Conservation (phyloP, 2,888 invertebrate species). For the Drosophila barbarae region DNA sequence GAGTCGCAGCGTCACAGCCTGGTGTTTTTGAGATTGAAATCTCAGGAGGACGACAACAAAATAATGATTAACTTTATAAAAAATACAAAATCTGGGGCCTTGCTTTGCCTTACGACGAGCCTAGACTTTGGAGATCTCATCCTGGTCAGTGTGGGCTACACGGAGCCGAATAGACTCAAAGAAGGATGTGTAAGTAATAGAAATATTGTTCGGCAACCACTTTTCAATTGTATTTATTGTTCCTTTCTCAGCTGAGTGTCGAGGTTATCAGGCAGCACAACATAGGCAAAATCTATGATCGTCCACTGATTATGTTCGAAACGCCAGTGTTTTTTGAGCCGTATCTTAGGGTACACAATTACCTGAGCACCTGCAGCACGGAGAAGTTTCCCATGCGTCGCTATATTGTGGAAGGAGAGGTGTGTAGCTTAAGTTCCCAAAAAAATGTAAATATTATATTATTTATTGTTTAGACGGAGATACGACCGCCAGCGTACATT, state of each 20-base stretch:
- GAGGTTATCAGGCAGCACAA: slow-evolving; percentile 76
- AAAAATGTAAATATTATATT: neutral
- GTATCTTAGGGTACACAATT: slow-evolving; percentile 86
- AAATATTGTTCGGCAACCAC: slow-evolving; percentile 2
- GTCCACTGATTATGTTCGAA: slow-evolving; percentile 85
- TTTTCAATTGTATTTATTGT: neutral
- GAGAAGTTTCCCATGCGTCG: slow-evolving; percentile 84
- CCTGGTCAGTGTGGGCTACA: slow-evolving; percentile 85
- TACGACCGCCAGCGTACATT: slow-evolving; percentile 78
- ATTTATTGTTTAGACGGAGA: slow-evolving; percentile 31
- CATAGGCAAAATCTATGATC: slow-evolving; percentile 73
- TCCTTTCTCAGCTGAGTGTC: slow-evolving; percentile 68
- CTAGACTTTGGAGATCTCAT: slow-evolving; percentile 85
- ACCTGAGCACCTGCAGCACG: slow-evolving; percentile 82
- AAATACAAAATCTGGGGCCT: slow-evolving; percentile 81
- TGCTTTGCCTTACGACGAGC: slow-evolving; percentile 85
- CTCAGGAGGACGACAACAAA: neutral
- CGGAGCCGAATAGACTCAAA: slow-evolving; percentile 80
- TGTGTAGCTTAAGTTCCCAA: slow-evolving; percentile 50
- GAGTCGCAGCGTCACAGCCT: slow-evolving; percentile 66
- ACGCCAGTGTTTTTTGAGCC: slow-evolving; percentile 91
- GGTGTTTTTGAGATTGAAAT: slow-evolving; percentile 67
- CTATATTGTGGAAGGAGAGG: slow-evolving; percentile 84
- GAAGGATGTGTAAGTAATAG: slow-evolving; percentile 81
- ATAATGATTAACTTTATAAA: slow-evolving; percentile 13